Percentiles rank a stretch among this genome's conserved stretches.
phyloP scores from a whole-genome alignment of 1,140 invertebrate genomes.

The Leguminivora glycinivorella region DNA sequence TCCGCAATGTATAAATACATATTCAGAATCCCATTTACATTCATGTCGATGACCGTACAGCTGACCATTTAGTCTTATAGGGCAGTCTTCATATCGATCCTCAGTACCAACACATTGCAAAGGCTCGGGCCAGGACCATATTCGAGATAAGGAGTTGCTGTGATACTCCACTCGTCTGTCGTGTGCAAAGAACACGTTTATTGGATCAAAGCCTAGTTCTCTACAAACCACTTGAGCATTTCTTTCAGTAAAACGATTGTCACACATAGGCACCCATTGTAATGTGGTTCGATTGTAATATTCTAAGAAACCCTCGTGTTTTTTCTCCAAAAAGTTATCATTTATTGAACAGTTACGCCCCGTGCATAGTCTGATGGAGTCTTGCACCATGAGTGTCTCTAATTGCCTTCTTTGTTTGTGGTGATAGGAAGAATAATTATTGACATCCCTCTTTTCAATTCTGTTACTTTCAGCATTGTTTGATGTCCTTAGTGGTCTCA shows the following conservation, averaged over 20 bases:
- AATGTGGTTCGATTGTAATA: slow-evolving; percentile 96
- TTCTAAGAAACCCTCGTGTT: slow-evolving; percentile 92
- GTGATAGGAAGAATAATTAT: slow-evolving; percentile 54
- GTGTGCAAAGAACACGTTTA: slow-evolving; percentile 92
- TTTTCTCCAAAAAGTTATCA: slow-evolving; percentile 73
- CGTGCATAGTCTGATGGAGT: slow-evolving; percentile 87
- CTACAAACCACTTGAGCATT: slow-evolving; percentile 97
- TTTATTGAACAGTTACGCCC: slow-evolving; percentile 83
- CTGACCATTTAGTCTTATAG: slow-evolving; percentile 93
- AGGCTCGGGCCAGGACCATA: slow-evolving; percentile 98
- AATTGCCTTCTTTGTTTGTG: slow-evolving; percentile 72
- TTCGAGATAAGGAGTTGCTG: slow-evolving; percentile 88
- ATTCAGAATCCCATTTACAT: slow-evolving; percentile 93
- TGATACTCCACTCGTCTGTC: slow-evolving; percentile 91
- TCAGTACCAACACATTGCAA: slow-evolving; percentile 92
- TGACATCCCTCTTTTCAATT: slow-evolving; percentile 64
- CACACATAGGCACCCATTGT: slow-evolving; percentile 98
- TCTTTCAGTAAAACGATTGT: slow-evolving; percentile 94
- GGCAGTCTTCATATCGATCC: slow-evolving; percentile 90
- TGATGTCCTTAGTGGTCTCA: slow-evolving; percentile 83
- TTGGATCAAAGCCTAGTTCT: slow-evolving; percentile 93
- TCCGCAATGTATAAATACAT: slow-evolving; percentile 96
- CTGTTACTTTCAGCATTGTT: slow-evolving; percentile 68
- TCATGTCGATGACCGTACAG: slow-evolving; percentile 90
- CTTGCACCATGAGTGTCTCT: slow-evolving; percentile 76